Conservation (phyloP, 2,113 vertebrate species). For the Colossoma macropomum region DNA sequence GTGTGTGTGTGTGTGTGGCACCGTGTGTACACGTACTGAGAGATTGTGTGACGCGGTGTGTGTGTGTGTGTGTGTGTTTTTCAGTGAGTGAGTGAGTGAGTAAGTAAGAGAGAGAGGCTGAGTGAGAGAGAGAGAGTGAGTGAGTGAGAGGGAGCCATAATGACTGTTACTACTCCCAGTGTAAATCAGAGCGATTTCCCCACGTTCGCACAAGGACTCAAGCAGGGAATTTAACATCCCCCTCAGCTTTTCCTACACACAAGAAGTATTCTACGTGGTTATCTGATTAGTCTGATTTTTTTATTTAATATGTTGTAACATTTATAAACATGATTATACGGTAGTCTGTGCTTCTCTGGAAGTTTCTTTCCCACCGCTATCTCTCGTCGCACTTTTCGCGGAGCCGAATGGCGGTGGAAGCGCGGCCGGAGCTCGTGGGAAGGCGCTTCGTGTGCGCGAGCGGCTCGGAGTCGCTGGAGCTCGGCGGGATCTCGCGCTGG, state of each 20-base stretch:
- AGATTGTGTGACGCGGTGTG: conserved; percentile 2
- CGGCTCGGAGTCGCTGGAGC: conserved; percentile 77
- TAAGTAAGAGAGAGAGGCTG: not conserved
- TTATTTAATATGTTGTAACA: not conserved
- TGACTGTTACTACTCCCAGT: conserved; percentile 58
- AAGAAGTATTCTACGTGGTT: conserved; percentile 58
- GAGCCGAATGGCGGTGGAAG: conserved; percentile 81
- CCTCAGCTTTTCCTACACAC: conserved; percentile 56
- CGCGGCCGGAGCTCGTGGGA: conserved; percentile 91
- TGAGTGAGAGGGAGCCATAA: conserved; percentile 45
- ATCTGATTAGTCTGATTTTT: conserved; percentile 16
- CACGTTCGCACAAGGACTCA: conserved; percentile 72
- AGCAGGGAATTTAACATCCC: conserved; percentile 76
- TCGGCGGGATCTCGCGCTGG: conserved; percentile 79
- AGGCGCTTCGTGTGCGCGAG: conserved; percentile 91
- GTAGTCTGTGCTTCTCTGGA: conserved; percentile 69
- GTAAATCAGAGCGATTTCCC: conserved; percentile 63
- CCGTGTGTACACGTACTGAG: too few species aligned
- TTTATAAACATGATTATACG: conserved; percentile 66
- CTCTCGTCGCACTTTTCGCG: conserved; percentile 44
- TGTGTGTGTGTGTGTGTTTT: conserved; percentile 17
- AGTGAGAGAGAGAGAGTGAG: conserved; percentile 19
- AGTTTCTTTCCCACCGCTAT: conserved; percentile 48
- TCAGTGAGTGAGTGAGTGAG: conserved; percentile 28
- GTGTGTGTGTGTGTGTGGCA: not conserved